Evolutionary conservation across 2,888 invertebrate genomes (phyloP), one percentile per base, ranked within the genome.

Genomic region (Mesorhabditis belari): DNA sequence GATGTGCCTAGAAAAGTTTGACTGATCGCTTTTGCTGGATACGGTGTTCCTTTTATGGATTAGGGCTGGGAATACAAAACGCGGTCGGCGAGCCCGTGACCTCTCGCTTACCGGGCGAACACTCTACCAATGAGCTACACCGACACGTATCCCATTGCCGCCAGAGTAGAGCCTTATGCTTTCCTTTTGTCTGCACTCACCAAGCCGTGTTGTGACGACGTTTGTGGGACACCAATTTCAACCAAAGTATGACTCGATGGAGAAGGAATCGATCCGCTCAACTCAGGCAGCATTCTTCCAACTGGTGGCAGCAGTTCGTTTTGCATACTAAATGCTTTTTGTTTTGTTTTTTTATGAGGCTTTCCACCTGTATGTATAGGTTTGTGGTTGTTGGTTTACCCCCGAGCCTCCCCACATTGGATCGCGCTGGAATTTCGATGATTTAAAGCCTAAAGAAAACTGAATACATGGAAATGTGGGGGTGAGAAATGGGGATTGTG

Each of bases 1-100:
- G 68, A 26, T 70, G 68, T 27, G 63, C 65, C 63, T 63, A 35
- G 28, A 35, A 35, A 35, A 35, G 6, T 35, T 35, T 35, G 35
- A 35, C 35, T 12, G 17, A 35, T 12, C 17, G n/a, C n/a, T n/a
- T n/a, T n/a, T n/a, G n/a, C n/a, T n/a, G n/a, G n/a, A n/a, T n/a
- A n/a, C n/a, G n/a, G n/a, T n/a, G n/a, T n/a, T n/a, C n/a, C n/a
- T n/a, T n/a, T n/a, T n/a, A n/a, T n/a, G n/a, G n/a, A n/a, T n/a
- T n/a, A n/a, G n/a, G n/a, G n/a, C n/a, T n/a, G n/a, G n/a, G n/a
- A n/a, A n/a, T n/a, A n/a, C n/a, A n/a, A n/a, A n/a, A n/a, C n/a
- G n/a, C n/a, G n/a, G n/a, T n/a, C n/a, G n/a, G n/a, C n/a, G n/a
- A n/a, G n/a, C n/a, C n/a, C n/a, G n/a, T n/a, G n/a, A n/a, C n/a